Base-by-base conservation (phyloP, 2,888 invertebrate species). In the Ctena decussata region DNA sequence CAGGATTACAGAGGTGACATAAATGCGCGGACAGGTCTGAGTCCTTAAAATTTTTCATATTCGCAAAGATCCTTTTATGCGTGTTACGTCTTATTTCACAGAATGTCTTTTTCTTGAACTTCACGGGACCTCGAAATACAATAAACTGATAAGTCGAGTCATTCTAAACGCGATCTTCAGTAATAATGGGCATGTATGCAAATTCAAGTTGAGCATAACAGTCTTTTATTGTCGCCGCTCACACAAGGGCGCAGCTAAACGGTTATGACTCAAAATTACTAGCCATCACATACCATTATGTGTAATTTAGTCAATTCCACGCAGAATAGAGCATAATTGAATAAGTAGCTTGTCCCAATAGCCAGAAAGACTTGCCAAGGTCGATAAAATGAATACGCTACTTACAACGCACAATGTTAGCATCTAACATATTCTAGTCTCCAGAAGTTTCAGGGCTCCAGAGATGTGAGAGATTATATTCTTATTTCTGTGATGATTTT, bases 291-390 rank as follows among this genome's bases (percentile, higher is more conserved):
- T 77, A 77, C 77, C 72, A 82, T 82, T 82, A 82, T 82, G 82
- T 82, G 77, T 82, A 85, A 85, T 85, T 85, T 85, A 76, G 77
- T 82, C 85, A 85, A 82, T 85, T 85, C 82, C 79, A 79, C 82
- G 82, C 82, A 82, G 82, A 82, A 85, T 85, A 71, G 77, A 76
- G 79, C 81, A 77, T 85, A 85, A 85, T 85, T 85, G 82, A 82
- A 85, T 85, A 85, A 85, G 60, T 30, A 60, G 60, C 60, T 27
- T 60, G 60, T 60, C 60, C 21, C 60, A 30, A 30, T 60, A 60
- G 30, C 60, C 6, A 30, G 60, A 27, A 60, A 30, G 60, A 3
- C 3, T 18, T 60, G 30, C 30, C 21, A 21, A 18, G 60, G 60
- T 60, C 60, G 60, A 60, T 60, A 60, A 8, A 60, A 30, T 41